Evolutionary conservation across 2,797 vertebrate genomes (phyloP).

Genomic region (Xerus rutilus): DNA sequence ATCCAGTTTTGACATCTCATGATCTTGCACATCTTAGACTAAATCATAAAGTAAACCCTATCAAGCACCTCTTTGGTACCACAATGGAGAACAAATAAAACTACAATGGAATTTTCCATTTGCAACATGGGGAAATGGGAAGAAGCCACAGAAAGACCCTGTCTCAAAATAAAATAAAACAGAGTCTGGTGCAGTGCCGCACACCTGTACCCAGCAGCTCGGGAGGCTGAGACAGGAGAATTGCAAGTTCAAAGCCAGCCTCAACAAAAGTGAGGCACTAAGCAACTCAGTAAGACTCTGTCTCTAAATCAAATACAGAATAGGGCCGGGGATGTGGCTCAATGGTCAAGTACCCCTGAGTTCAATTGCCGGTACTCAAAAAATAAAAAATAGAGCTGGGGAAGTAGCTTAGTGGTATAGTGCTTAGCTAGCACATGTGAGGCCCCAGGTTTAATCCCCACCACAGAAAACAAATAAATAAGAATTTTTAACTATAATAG

Average conservation of each 20-base stretch:
- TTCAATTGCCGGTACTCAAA: not conserved
- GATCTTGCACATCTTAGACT: not conserved
- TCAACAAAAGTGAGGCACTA: too few relatives aligned
- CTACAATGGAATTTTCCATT: not conserved
- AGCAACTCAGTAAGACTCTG: too few relatives aligned
- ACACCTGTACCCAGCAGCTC: too few relatives aligned
- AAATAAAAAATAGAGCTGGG: not conserved
- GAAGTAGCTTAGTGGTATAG: not conserved
- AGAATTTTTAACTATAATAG: not conserved
- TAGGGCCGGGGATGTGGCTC: too few relatives aligned
- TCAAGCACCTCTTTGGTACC: not conserved
- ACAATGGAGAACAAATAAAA: not conserved
- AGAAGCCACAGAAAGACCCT: not conserved
- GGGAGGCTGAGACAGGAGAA: too few relatives aligned
- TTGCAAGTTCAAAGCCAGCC: too few relatives aligned
- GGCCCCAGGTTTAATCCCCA: not conserved
- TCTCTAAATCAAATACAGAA: too few relatives aligned
- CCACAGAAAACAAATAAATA: too few relatives aligned
- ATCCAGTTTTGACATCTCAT: constrained; percentile 6
- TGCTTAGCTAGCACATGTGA: not conserved
- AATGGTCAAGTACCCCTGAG: too few relatives aligned
- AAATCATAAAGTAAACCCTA: not conserved
- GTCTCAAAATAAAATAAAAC: too few relatives aligned
- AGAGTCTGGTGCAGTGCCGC: too few relatives aligned
- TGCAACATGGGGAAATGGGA: not conserved